Evolutionary conservation across 2,888 invertebrate genomes (phyloP).

Genomic region (Plebejus melissa): DNA sequence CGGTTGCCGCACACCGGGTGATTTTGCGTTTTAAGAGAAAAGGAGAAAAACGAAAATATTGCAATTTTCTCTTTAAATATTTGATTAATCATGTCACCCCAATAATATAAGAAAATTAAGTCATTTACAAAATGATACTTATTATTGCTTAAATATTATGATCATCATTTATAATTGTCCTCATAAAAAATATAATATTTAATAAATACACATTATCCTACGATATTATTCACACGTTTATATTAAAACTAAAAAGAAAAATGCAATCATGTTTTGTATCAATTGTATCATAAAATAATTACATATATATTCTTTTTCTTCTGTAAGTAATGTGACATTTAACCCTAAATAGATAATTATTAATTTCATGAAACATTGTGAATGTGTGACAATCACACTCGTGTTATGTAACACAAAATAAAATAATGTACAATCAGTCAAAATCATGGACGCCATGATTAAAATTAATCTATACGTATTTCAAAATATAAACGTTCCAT

Average conservation of each 20-base stretch:
- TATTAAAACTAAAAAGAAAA: too few species aligned
- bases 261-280: too few species aligned
- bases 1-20: slow-evolving; percentile 45
- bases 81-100: too few species aligned
- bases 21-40: slow-evolving; percentile 31
- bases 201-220: too few species aligned
- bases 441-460: slow-evolving; percentile 33
- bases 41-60: not conserved
- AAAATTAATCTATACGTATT: slow-evolving; percentile 32
- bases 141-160: too few species aligned
- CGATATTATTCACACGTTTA: too few species aligned
- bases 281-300: too few species aligned
- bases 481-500: slow-evolving; percentile 29
- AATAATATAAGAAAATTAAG: too few species aligned
- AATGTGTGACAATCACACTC: slow-evolving; percentile 16
- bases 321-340: not conserved
- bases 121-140: too few species aligned
- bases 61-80: not conserved
- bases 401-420: slow-evolving; percentile 20
- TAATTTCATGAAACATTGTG: slow-evolving; percentile 5
- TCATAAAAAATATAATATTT: too few species aligned
- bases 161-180: too few species aligned
- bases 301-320: too few species aligned
- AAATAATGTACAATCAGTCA: slow-evolving; percentile 35
- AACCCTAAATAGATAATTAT: not conserved